Percentiles rank a stretch among this genome's conserved stretches.
These are phyloP conservation scores for Papilio demoleus DNA, from an alignment of 2,888 invertebrate species.

Conservation along the genomic window DNA sequence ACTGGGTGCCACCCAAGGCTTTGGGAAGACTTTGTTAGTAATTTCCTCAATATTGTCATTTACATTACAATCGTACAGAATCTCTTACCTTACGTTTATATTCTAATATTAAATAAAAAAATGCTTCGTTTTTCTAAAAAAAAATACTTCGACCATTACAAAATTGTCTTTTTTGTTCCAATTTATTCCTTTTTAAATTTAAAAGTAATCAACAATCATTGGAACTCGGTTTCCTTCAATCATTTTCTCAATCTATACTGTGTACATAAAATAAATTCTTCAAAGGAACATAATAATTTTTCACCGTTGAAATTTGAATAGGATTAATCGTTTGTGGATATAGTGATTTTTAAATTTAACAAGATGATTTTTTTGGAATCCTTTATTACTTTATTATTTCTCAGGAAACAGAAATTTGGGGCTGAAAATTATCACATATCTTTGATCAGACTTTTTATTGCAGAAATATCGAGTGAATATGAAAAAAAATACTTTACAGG, in stretches of 20 bases:
- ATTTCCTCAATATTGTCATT: too few relatives aligned
- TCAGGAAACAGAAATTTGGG: too few relatives aligned
- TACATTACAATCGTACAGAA: too few relatives aligned
- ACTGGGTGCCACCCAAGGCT: too few relatives aligned
- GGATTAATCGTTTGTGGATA: not conserved
- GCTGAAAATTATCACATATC: too few relatives aligned
- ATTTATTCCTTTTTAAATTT: not conserved
- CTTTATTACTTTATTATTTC: not conserved
- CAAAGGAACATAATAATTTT: slow-evolving; percentile 2
- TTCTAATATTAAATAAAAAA: too few relatives aligned
- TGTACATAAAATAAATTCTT: slow-evolving; percentile 29
- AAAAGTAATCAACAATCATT: slow-evolving; percentile 25
- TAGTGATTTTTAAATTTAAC: not conserved
- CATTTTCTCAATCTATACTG: slow-evolving; percentile 32
- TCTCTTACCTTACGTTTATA: too few relatives aligned
- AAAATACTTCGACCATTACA: not conserved
- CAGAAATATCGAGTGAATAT: too few relatives aligned
- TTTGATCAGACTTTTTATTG: too few relatives aligned
- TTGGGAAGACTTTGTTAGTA: too few relatives aligned
- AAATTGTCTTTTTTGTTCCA: not conserved
- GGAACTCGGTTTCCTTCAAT: slow-evolving; percentile 17
- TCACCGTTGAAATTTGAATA: slow-evolving; percentile 25
- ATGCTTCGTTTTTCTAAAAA: not conserved
- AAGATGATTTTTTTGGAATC: not conserved
- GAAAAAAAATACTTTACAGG: too few relatives aligned